These are phyloP conservation scores for Megatriorchis doriae DNA, from an alignment of 2,113 vertebrate genomes.

Conservation along the genomic window DNA sequence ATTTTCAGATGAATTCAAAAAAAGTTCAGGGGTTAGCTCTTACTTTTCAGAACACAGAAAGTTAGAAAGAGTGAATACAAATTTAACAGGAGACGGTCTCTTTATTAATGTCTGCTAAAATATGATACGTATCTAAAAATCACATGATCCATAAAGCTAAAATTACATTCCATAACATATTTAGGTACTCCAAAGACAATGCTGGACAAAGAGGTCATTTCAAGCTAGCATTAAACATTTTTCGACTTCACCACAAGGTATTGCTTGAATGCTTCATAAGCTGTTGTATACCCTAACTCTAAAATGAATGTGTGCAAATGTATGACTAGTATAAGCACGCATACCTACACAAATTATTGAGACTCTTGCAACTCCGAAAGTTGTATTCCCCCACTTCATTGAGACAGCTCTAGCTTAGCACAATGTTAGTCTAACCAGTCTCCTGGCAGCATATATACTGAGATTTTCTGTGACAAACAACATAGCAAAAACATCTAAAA, in stretches of 20 bases:
- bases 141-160: neutral
- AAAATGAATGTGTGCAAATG: neutral
- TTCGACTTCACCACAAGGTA: neutral
- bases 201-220: neutral
- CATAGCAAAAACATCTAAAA: neutral
- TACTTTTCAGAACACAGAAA: neutral
- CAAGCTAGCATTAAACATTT: neutral
- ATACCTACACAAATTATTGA: neutral
- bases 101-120: neutral
- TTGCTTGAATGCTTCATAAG: neutral
- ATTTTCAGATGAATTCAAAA: neutral
- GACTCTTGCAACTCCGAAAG: neutral
- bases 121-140: neutral
- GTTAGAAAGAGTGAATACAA: neutral
- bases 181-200: neutral
- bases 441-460: neutral
- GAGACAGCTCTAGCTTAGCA: neutral
- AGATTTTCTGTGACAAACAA: neutral
- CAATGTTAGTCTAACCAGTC: neutral
- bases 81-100: neutral
- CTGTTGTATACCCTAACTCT: neutral
- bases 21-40: neutral
- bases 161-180: neutral
- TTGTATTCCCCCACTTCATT: neutral
- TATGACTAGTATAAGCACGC: no score